Conservation (phyloP, 2,113 vertebrate genomes). For the Petrocephalus microphthalmus region DNA sequence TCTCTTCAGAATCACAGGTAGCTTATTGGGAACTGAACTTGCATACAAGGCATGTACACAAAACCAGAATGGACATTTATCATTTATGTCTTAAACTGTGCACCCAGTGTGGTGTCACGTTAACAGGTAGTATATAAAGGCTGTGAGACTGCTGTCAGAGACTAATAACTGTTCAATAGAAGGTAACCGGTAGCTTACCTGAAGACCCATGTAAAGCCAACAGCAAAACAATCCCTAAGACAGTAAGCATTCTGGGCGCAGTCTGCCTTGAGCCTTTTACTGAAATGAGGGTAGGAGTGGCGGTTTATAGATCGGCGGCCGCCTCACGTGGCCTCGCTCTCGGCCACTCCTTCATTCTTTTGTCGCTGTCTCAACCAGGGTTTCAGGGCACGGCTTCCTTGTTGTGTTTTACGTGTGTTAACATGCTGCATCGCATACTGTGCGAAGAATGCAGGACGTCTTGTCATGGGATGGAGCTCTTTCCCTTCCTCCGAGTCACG, state of each 20-base stretch:
- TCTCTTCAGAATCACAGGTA: neutral
- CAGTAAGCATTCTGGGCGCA: constrained; percentile 26
- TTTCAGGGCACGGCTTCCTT: constrained; percentile 36
- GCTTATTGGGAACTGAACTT: neutral
- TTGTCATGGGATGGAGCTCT: neutral
- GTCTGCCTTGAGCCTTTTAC: constrained; percentile 35
- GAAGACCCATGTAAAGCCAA: neutral
- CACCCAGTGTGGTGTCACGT: neutral
- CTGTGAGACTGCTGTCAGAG: neutral
- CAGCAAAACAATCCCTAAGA: neutral
- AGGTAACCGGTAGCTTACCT: neutral
- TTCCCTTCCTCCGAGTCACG: neutral
- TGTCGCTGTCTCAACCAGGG: neutral
- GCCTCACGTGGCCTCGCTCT: constrained; percentile 15
- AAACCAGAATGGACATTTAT: neutral
- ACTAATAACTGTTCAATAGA: neutral
- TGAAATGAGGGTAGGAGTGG: constrained; percentile 26
- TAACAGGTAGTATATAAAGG: neutral
- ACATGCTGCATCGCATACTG: constrained; percentile 27
- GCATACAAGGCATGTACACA: neutral
- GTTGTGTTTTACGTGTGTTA: constrained; percentile 23
- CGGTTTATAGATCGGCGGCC: constrained; percentile 27
- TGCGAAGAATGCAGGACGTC: neutral
- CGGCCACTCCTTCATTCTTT: constrained; percentile 40
- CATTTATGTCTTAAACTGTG: neutral